Conservation (phyloP, 2,888 invertebrate genomes). For the Teinopalpus imperialis region DNA sequence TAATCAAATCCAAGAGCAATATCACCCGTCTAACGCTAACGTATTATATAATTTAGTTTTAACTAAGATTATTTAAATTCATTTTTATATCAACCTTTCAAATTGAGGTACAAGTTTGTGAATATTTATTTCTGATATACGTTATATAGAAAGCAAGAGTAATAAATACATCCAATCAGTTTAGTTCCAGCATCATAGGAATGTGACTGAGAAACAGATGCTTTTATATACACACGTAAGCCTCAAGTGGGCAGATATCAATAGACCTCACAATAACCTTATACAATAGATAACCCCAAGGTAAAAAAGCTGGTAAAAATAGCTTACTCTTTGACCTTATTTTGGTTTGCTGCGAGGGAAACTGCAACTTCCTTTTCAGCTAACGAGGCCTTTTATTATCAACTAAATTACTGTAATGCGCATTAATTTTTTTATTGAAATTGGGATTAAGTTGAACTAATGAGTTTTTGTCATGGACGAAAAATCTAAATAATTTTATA, state of each 20-base stretch:
- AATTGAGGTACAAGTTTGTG: too few species aligned
- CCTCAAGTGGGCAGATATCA: conserved; percentile 31
- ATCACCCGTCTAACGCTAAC: too few species aligned
- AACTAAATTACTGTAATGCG: conserved; percentile 51
- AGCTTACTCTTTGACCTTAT: conserved; percentile 75
- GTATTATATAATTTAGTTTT: too few species aligned
- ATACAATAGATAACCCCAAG: conserved; percentile 43
- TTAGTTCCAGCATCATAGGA: conserved; percentile 1
- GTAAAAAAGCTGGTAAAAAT: conserved; percentile 50
- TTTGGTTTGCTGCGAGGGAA: conserved; percentile 67
- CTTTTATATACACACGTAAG: conserved; percentile 27
- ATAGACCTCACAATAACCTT: conserved; percentile 40
- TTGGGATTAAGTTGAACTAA: conserved; percentile 6
- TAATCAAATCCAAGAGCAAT: too few species aligned
- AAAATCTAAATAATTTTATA: too few species aligned
- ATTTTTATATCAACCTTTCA: too few species aligned
- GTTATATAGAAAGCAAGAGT: too few species aligned
- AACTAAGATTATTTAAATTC: too few species aligned
- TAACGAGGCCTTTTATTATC: conserved; percentile 76
- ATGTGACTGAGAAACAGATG: not conserved
- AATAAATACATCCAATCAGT: conserved; percentile 12
- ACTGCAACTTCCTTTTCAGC: conserved; percentile 77
- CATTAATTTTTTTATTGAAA: conserved; percentile 32
- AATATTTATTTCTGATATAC: too few species aligned
- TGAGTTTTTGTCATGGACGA: too few species aligned